Percentiles rank a stretch among this genome's conserved stretches.
Evolutionary conservation across 2,797 vertebrate genomes (phyloP).

Genomic region (Botia kubotai): DNA sequence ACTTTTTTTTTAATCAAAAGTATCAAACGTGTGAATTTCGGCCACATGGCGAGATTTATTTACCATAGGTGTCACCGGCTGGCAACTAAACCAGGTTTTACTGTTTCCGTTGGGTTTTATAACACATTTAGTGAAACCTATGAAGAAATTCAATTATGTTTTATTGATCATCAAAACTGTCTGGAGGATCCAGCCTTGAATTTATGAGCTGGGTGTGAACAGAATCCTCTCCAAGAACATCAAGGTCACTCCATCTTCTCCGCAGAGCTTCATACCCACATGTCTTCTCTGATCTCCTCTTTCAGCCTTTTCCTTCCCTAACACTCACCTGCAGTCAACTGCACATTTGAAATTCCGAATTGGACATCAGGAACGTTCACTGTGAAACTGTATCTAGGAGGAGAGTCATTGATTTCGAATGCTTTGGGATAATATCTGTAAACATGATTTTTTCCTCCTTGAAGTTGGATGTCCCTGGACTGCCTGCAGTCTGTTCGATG

Average conservation of each 20-base stretch:
- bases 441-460: neutral
- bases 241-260: constrained; percentile 50
- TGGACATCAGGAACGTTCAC: neutral
- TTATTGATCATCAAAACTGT: constrained; percentile 67
- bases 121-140: constrained; percentile 59
- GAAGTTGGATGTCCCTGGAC: neutral
- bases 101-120: constrained; percentile 56
- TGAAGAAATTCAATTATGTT: constrained; percentile 65
- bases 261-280: neutral
- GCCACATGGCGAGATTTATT: constrained; percentile 51
- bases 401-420: constrained; percentile 3
- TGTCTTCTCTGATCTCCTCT: constrained; percentile 27
- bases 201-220: constrained; percentile 54
- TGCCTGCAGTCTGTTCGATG: neutral
- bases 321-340: constrained; percentile 1
- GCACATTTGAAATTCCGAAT: constrained; percentile 30
- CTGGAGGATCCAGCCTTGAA: constrained; percentile 44
- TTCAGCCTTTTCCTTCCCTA: constrained; percentile 11
- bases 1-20: constrained; percentile 21
- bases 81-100: constrained; percentile 52
- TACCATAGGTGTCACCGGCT: constrained; percentile 44
- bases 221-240: constrained; percentile 51
- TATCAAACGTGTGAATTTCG: constrained; percentile 18
- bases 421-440: neutral
- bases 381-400: constrained; percentile 1